Evolutionary conservation across 2,797 vertebrate genomes (phyloP), one percentile per base, ranked within the genome.

Genomic region (Gallinago stenura): DNA sequence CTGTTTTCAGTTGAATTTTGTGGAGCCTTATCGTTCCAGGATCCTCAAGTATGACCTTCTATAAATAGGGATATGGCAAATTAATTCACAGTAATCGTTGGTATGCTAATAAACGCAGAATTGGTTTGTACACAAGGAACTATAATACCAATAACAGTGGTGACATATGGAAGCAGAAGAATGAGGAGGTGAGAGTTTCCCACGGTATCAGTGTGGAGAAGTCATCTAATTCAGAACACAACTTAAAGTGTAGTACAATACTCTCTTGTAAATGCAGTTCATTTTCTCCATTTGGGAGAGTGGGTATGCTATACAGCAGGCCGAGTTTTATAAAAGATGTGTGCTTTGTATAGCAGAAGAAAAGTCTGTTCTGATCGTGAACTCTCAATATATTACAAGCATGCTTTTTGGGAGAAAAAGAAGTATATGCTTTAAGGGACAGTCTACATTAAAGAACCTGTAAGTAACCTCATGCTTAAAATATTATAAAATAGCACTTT

Each of bases 101-200:
- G 3, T 41, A 1, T 11, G 12, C n/a, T 37, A 41, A 20, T 14
- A 19, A 83, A 31, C 20, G 26, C 37, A 75, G 60, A 15, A 26
- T 21, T 43, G 26, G 3, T 31, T 33, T 22, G 12, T 56, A 19
- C 21, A 20, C 0, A 0, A 39, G 50, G 24, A 39, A 6, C n/a
- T 71, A 3, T 1, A 21, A 18, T 17, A 15, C 24, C 7, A 25
- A 0, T 50, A 26, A 37, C n/a, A 33, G 16, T 18, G 21, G 45
- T 46, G 45, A 46, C 21, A 46, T 46, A 22, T 46, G 45, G 45
- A 22, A 46, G 45, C 45, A 46, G 45, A 22, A 46, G 45, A 46
- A 22, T 10, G 7, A n/a, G 70, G 18, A 54, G 30, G 33, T 57
- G 16, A 37, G 56, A 28, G 20, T 39, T 87, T 58, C 28, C 51